These are phyloP conservation scores for Torymus tubicola DNA, from an alignment of 2,888 invertebrate genomes.

Conservation along the genomic window DNA sequence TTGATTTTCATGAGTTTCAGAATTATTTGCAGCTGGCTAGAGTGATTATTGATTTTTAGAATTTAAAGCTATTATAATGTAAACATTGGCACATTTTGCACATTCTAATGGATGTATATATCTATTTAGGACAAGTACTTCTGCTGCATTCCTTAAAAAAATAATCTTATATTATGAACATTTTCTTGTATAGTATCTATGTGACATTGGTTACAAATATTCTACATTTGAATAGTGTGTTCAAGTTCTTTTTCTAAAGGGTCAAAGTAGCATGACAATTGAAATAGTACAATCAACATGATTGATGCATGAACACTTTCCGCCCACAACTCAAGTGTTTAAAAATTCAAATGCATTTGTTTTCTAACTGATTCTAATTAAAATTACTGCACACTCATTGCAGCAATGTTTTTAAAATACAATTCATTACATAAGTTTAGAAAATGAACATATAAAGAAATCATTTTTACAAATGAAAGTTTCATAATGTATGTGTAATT, in stretches of 20 bases:
- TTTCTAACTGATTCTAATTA: not conserved
- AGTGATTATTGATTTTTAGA: not conserved
- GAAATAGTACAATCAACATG: not conserved
- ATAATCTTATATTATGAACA: too few relatives aligned
- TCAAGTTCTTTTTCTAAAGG: too few relatives aligned
- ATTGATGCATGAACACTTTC: slow-evolving; percentile 16
- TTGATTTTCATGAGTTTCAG: not conserved
- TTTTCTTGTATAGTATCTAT: too few relatives aligned
- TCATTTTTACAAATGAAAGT: not conserved
- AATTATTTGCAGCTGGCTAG: not conserved
- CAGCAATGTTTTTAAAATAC: not conserved
- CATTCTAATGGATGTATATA: too few relatives aligned
- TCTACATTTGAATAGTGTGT: too few relatives aligned
- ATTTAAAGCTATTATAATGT: slow-evolving; percentile 1
- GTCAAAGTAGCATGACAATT: not conserved
- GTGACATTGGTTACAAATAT: too few relatives aligned
- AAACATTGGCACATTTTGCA: slow-evolving; percentile 40
- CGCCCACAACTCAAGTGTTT: slow-evolving; percentile 9
- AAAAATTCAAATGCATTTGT: slow-evolving; percentile 8
- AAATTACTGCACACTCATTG: not conserved
- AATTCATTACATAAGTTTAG: not conserved
- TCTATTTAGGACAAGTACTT: too few relatives aligned
- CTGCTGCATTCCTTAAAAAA: too few relatives aligned
- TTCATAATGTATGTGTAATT: not conserved
- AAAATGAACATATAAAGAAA: not conserved